phyloP scores from a whole-genome alignment of 2,888 invertebrate species.

The Lamellibrachia columna region DNA sequence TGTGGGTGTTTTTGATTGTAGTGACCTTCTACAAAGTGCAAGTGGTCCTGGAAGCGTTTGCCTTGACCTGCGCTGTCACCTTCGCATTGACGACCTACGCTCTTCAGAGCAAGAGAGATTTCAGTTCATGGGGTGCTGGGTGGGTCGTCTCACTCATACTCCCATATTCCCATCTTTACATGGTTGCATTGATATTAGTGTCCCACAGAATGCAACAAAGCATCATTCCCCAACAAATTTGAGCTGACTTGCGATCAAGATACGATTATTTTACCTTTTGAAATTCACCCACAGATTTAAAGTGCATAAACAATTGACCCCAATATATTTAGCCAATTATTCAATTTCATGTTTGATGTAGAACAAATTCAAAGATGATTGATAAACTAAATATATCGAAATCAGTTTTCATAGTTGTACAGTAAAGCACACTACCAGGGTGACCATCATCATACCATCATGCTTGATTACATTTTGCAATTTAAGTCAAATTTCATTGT shows the following conservation, averaged over 20 bases:
- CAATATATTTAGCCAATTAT: background rate
- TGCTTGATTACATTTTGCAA: conserved; percentile 6
- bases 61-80: conserved; percentile 80
- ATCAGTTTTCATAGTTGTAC: background rate
- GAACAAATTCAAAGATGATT: background rate
- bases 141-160: conserved; percentile 65
- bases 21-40: conserved; percentile 81
- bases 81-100: conserved; percentile 82
- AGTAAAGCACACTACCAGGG: background rate
- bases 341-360: background rate
- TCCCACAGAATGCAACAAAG: background rate
- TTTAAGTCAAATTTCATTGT: background rate
- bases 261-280: background rate
- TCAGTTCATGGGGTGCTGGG: conserved; percentile 81
- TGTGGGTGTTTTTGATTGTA: conserved; percentile 26
- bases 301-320: background rate
- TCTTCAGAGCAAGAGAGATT: conserved; percentile 85
- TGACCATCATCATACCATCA: background rate
- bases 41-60: conserved; percentile 81
- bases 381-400: background rate
- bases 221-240: background rate
- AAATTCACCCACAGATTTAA: background rate
- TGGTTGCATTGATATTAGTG: background rate
- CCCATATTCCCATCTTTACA: background rate
- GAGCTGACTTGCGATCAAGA: background rate